Base-by-base conservation (phyloP, 2,888 invertebrate genomes). In the Drosophila vallismaia region DNA sequence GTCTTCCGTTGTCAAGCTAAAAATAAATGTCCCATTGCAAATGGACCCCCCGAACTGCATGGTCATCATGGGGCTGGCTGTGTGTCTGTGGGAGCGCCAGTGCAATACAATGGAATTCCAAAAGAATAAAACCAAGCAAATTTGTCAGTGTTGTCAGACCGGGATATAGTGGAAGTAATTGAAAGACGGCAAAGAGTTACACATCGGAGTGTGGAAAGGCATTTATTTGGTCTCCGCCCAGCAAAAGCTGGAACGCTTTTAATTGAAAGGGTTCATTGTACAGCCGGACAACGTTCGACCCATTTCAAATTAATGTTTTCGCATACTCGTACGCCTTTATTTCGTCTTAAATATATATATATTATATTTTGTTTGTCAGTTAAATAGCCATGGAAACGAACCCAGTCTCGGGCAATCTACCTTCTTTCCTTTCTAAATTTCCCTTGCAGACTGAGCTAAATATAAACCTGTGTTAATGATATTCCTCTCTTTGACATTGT, bases 1-100 rank as follows among this genome's bases (percentile, higher is more conserved):
- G 45, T 70, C 24, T 60, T 46, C 26, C 38, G 36, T 4, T 49
- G 48, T 29, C 31, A 53, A 26, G 53, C 71, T 76, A 79, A 74
- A 79, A 74, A 79, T 79, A 79, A 53, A 66, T 42, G 36, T 46
- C 9, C 48, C 76, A 62, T 59, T 71, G 54, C 57, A 71, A 79
- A 71, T 64, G 44, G 67, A 51, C 57, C 38, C 46, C 51, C n/a
- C 49, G 68, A 60, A 63, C 49, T 38, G 42, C 49, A 38, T 45
- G 42, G 44, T 74, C 51, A 62, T 53, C 77, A 54, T 49, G 51
- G 33, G 36, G 19, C 19, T 26, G 50, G 26, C 40, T 54, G 42
- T 46, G 51, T 24, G 31, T 58, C 58, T 66, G 56, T 49, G 53
- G 44, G 44, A 9, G 44, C 24, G 56, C 28, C 48, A 51, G 42